phyloP scores from a whole-genome alignment of 2,888 invertebrate species.

The Drosophila koepferae region DNA sequence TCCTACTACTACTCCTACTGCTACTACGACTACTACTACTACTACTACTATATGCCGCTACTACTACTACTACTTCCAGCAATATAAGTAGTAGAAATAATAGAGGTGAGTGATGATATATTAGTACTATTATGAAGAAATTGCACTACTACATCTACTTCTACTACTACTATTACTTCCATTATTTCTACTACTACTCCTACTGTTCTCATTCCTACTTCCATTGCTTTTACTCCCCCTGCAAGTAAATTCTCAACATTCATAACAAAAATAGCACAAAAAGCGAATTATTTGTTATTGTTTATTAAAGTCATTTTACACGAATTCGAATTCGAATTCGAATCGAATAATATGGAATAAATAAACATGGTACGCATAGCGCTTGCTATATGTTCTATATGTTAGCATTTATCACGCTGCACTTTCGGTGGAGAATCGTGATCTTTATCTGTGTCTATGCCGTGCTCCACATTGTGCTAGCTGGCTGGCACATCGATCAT shows the following conservation, averaged over 20 bases:
- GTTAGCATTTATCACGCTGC: constrained; percentile 33
- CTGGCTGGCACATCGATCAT: constrained; percentile 62
- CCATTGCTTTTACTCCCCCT: neutral
- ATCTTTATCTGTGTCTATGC: constrained; percentile 53
- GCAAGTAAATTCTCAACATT: neutral
- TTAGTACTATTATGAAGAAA: too few relatives aligned
- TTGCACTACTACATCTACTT: neutral
- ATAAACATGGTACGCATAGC: neutral
- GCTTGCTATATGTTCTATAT: neutral
- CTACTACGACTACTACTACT: neutral
- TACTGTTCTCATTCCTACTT: neutral
- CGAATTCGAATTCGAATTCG: neutral
- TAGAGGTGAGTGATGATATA: too few relatives aligned
- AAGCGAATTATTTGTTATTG: neutral
- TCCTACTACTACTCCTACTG: neutral
- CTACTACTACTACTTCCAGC: neutral
- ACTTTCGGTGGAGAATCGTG: constrained; percentile 33
- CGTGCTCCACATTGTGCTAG: constrained; percentile 56
- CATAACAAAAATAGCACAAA: neutral
- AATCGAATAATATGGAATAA: neutral
- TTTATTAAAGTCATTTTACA: neutral
- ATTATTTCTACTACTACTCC: neutral
- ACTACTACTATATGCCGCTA: neutral
- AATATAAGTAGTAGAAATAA: too few relatives aligned
- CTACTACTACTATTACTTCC: neutral